A percentile compares a stretch with the other conserved stretches of the same genome.
These are phyloP conservation scores for Heliconius erato DNA, from an alignment of 2,888 invertebrate genomes.

Conservation along the genomic window DNA sequence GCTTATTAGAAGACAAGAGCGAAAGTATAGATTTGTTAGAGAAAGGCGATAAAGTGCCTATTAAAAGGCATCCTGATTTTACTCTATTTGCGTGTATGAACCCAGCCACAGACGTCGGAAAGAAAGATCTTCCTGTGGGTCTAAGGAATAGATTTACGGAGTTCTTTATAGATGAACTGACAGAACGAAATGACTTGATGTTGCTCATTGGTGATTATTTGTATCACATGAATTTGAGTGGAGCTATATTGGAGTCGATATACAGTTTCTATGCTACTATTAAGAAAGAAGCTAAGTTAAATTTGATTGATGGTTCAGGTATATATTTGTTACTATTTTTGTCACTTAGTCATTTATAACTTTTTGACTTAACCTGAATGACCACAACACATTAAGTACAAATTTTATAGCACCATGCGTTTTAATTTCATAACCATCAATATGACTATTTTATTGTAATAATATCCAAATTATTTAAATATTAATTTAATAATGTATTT, in stretches of 20 bases:
- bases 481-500: neutral
- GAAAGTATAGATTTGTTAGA: slow-evolving; percentile 94
- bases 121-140: slow-evolving; percentile 96
- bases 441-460: too few species aligned
- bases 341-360: neutral
- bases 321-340: slow-evolving; percentile 31
- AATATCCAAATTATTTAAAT: too few species aligned
- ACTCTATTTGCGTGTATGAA: slow-evolving; percentile 99
- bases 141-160: slow-evolving; percentile 98
- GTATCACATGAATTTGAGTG: slow-evolving; percentile 89
- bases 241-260: slow-evolving; percentile 90
- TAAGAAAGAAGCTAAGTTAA: slow-evolving; percentile 88
- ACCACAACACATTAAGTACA: neutral
- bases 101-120: slow-evolving; percentile 99
- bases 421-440: neutral
- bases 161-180: slow-evolving; percentile 97
- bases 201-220: slow-evolving; percentile 93
- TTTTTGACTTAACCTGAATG: neutral
- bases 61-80: slow-evolving; percentile 93
- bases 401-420: neutral
- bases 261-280: slow-evolving; percentile 94
- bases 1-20: slow-evolving; percentile 92
- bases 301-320: slow-evolving; percentile 93
- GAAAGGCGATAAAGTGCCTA: slow-evolving; percentile 94
- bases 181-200: slow-evolving; percentile 91